Percentiles rank a stretch among this genome's conserved stretches.
Conservation (phyloP, 2,888 invertebrate species). For the Lithophane semibrunnea region DNA sequence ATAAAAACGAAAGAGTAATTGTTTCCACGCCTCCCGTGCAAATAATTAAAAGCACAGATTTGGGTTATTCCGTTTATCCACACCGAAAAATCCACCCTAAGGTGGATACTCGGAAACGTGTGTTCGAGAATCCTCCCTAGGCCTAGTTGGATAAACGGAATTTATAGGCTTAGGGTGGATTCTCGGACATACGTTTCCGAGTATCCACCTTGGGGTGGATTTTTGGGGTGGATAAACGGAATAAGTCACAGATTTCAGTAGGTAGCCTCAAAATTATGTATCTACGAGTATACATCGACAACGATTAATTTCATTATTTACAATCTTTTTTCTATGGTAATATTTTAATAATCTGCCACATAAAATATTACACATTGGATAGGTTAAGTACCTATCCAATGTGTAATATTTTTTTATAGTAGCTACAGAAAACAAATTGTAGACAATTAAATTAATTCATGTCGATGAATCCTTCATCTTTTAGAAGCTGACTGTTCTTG, state of each 20-base stretch:
- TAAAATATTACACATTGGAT: not conserved
- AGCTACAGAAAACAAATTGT: not conserved
- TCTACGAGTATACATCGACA: not conserved
- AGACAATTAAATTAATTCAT: not conserved
- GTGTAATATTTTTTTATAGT: not conserved
- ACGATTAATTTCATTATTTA: not conserved
- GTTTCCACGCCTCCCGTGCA: not conserved
- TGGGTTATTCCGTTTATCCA: too few relatives aligned
- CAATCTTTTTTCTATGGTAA: not conserved
- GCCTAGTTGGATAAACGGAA: too few relatives aligned
- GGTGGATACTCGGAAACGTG: too few relatives aligned
- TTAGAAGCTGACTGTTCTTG: not conserved
- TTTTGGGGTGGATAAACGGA: too few relatives aligned
- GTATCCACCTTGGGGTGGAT: too few relatives aligned
- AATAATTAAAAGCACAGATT: too few relatives aligned
- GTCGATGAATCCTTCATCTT: not conserved
- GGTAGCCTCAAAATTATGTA: not conserved
- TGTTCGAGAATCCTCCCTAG: too few relatives aligned
- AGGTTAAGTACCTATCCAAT: too few relatives aligned
- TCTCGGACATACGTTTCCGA: too few relatives aligned
- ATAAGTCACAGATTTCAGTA: not conserved
- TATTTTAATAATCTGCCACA: not conserved
- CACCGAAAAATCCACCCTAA: too few relatives aligned
- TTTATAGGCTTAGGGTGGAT: too few relatives aligned
- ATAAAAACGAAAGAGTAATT: slow-evolving; percentile 4